Evolutionary conservation across 1,140 invertebrate genomes (phyloP).

Genomic region (Conus ventricosus): DNA sequence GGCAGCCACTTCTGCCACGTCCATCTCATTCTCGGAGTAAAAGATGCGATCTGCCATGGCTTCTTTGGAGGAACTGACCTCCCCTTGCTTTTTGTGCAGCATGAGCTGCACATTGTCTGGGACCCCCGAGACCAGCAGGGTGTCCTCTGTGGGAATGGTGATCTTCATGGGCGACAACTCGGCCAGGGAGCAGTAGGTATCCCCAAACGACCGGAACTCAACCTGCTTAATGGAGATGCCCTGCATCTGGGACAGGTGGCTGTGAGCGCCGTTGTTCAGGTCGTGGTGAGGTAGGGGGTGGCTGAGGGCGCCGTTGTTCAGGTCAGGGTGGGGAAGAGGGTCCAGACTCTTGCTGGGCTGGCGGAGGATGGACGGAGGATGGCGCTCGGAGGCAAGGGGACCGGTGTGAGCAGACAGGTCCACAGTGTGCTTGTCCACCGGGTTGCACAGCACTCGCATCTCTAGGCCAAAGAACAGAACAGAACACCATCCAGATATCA

Average conservation of each 20-base stretch:
- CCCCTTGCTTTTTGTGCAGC: slow-evolving; percentile 53
- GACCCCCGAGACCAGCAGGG: slow-evolving; percentile 61
- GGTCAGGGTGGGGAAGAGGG: neutral
- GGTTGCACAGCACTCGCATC: slow-evolving; percentile 66
- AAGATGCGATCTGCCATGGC: slow-evolving; percentile 54
- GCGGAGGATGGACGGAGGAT: slow-evolving; percentile 24
- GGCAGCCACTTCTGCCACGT: slow-evolving; percentile 57
- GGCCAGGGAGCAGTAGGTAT: slow-evolving; percentile 56
- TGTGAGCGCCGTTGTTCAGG: slow-evolving; percentile 26
- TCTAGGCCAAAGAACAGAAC: slow-evolving; percentile 45
- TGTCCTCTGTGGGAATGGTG: slow-evolving; percentile 62
- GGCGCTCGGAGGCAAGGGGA: neutral
- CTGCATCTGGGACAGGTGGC: slow-evolving; percentile 34
- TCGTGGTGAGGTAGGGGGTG: slow-evolving; percentile 25
- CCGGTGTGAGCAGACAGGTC: slow-evolving; percentile 45
- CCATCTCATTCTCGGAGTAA: slow-evolving; percentile 61
- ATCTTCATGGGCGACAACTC: slow-evolving; percentile 64
- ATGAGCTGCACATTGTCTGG: slow-evolving; percentile 57
- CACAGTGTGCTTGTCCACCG: slow-evolving; percentile 56
- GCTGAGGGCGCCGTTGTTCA: slow-evolving; percentile 25
- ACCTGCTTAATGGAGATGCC: slow-evolving; percentile 59
- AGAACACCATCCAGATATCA: slow-evolving; percentile 12
- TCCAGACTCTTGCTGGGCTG: slow-evolving; percentile 23
- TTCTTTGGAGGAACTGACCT: slow-evolving; percentile 33
- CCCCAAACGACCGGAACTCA: slow-evolving; percentile 60